These are phyloP conservation scores for Hippocampus comes DNA, from an alignment of 2,113 vertebrate species.

Conservation along the genomic window DNA sequence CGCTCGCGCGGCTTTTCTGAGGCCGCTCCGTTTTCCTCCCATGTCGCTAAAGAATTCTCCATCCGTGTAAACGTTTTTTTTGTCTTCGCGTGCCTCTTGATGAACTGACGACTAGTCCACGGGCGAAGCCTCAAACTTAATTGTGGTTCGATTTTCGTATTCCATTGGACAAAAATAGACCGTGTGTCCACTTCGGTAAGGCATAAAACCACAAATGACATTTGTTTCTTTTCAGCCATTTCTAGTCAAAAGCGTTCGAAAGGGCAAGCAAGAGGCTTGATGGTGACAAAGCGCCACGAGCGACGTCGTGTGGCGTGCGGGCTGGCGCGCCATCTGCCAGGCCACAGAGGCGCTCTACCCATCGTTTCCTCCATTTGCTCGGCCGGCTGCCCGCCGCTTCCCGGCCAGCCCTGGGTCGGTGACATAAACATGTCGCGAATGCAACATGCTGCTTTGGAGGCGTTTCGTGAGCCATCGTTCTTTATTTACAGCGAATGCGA, in stretches of 20 bases:
- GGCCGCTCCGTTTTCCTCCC: too few relatives aligned
- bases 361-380: slow-evolving; percentile 41
- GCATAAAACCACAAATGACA: neutral
- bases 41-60: too few relatives aligned
- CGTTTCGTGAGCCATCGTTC: neutral
- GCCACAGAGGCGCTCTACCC: slow-evolving; percentile 35
- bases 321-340: slow-evolving; percentile 58
- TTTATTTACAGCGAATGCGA: neutral
- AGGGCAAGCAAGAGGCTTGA: slow-evolving; percentile 43
- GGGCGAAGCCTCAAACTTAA: too few relatives aligned
- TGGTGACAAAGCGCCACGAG: slow-evolving; percentile 57
- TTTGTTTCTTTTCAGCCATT: neutral
- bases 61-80: too few relatives aligned
- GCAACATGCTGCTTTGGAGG: slow-evolving; percentile 26
- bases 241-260: neutral
- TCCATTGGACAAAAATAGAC: too few relatives aligned
- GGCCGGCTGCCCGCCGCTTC: neutral
- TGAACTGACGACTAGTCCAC: too few relatives aligned
- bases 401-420: slow-evolving; percentile 10
- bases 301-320: slow-evolving; percentile 43
- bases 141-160: too few relatives aligned
- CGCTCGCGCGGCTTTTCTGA: too few relatives aligned
- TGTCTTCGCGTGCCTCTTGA: too few relatives aligned
- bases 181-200: too few relatives aligned
- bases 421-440: slow-evolving; percentile 36